Evolutionary conservation across 1,140 invertebrate genomes (phyloP).

Genomic region (Drosophila kanapiae): DNA sequence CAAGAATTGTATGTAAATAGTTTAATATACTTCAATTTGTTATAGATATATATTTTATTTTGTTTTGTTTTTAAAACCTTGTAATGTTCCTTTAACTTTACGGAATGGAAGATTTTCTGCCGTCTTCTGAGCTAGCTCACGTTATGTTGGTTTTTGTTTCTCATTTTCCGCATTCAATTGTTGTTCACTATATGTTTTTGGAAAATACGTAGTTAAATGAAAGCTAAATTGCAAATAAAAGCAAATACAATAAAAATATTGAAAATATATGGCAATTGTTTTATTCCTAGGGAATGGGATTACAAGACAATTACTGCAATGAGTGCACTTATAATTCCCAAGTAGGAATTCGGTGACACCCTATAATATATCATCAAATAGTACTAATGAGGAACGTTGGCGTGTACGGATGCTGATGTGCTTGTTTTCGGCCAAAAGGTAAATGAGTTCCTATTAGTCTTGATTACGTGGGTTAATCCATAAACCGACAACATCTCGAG

Average conservation of each 20-base stretch:
- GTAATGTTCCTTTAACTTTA: conserved; percentile 15
- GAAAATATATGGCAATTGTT: conserved; percentile 20
- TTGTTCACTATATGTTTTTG: conserved; percentile 72
- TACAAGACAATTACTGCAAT: background rate
- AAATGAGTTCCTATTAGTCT: too few species aligned
- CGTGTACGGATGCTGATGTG: too few species aligned
- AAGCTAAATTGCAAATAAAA: conserved; percentile 81
- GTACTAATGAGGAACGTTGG: too few species aligned
- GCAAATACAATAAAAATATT: conserved; percentile 74
- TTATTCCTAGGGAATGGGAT: background rate
- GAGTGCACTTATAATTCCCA: background rate
- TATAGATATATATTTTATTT: conserved; percentile 40
- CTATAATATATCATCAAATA: background rate
- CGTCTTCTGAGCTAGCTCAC: conserved; percentile 23
- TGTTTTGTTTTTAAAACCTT: conserved; percentile 24
- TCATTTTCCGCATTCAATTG: conserved; percentile 59
- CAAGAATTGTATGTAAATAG: conserved; percentile 74
- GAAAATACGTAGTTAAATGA: conserved; percentile 80
- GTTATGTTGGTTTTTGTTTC: conserved; percentile 59
- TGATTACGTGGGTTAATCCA: too few species aligned
- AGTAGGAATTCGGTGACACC: background rate
- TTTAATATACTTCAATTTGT: conserved; percentile 66
- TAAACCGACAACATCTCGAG: too few species aligned
- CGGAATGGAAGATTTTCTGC: conserved; percentile 17
- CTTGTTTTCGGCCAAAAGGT: too few species aligned